These are phyloP conservation scores for Sinodicranocentrus sp. DNA, from an alignment of 2,888 invertebrate genomes.

Conservation along the genomic window DNA sequence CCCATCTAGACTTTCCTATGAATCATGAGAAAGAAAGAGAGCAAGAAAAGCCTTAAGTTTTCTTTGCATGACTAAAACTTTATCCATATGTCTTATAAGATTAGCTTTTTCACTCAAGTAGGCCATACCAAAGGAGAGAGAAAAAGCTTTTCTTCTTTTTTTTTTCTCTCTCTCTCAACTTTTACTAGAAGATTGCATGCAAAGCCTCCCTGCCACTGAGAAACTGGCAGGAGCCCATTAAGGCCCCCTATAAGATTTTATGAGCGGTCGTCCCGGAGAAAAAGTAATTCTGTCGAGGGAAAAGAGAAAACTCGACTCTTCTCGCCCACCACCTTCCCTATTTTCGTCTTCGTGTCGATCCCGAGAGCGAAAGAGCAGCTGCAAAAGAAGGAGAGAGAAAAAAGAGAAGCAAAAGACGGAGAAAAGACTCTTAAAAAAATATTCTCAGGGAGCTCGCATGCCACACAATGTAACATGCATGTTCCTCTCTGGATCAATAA, in stretches of 20 bases:
- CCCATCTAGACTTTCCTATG: slow-evolving; percentile 58
- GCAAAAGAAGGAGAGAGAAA: background rate
- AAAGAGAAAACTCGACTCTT: slow-evolving; percentile 52
- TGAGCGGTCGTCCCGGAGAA: slow-evolving; percentile 30
- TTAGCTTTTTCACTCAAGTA: slow-evolving; percentile 54
- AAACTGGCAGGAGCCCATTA: slow-evolving; percentile 66
- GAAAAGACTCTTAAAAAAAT: background rate
- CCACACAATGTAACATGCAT: too few species aligned
- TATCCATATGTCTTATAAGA: slow-evolving; percentile 24
- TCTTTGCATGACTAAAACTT: slow-evolving; percentile 11
- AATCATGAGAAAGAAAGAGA: slow-evolving; percentile 53
- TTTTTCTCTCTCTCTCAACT: slow-evolving; percentile 8
- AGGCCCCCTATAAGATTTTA: slow-evolving; percentile 67
- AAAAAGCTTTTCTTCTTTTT: slow-evolving; percentile 13
- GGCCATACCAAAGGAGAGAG: background rate
- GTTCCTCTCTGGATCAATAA: too few species aligned
- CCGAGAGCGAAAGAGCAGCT: too few species aligned
- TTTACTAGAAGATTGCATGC: slow-evolving; percentile 65
- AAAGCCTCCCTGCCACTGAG: slow-evolving; percentile 54
- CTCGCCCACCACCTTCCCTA: slow-evolving; percentile 10
- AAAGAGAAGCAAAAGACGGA: background rate
- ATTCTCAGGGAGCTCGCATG: too few species aligned
- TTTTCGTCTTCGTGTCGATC: too few species aligned
- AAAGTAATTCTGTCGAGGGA: slow-evolving; percentile 38
- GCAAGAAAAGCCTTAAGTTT: background rate